These are phyloP conservation scores for Osmoderma eremita DNA, from an alignment of 2,888 invertebrate genomes.

Conservation along the genomic window DNA sequence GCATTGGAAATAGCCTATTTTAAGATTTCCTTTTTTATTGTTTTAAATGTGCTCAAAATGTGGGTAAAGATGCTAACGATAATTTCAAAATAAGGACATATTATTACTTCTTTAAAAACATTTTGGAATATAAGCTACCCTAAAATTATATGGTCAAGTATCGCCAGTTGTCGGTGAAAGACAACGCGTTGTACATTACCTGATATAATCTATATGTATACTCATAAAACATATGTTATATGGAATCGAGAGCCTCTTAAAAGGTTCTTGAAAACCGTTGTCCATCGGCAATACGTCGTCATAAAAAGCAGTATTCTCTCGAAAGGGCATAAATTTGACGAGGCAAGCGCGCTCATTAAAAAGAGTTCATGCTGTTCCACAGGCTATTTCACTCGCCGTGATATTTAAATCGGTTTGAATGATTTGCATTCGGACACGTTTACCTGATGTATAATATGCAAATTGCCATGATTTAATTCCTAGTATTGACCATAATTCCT, in stretches of 20 bases:
- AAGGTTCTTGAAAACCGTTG: slow-evolving; percentile 19
- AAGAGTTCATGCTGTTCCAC: slow-evolving; percentile 32
- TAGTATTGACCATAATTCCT: slow-evolving; percentile 25
- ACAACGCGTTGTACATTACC: slow-evolving; percentile 16
- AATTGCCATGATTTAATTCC: slow-evolving; percentile 31
- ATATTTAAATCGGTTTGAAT: slow-evolving; percentile 28
- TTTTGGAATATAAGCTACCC: too few relatives aligned
- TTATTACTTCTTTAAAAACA: too few relatives aligned
- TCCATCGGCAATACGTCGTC: slow-evolving; percentile 21
- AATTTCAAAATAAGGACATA: too few relatives aligned
- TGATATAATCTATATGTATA: slow-evolving; percentile 2
- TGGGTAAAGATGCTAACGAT: too few relatives aligned
- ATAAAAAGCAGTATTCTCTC: slow-evolving; percentile 24
- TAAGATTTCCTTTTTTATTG: too few relatives aligned
- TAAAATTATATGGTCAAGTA: too few relatives aligned
- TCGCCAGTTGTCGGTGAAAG: too few relatives aligned
- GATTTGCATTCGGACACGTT: slow-evolving; percentile 35
- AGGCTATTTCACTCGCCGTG: slow-evolving; percentile 19
- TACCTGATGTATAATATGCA: slow-evolving; percentile 31
- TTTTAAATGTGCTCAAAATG: too few relatives aligned
- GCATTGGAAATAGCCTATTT: too few relatives aligned
- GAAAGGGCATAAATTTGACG: slow-evolving; percentile 31
- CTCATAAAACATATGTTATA: slow-evolving; percentile 21
- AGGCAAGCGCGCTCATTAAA: slow-evolving; percentile 29
- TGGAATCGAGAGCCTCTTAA: slow-evolving; percentile 12